Base-by-base conservation (phyloP, 2,113 vertebrate species). In the Lagopus muta region DNA sequence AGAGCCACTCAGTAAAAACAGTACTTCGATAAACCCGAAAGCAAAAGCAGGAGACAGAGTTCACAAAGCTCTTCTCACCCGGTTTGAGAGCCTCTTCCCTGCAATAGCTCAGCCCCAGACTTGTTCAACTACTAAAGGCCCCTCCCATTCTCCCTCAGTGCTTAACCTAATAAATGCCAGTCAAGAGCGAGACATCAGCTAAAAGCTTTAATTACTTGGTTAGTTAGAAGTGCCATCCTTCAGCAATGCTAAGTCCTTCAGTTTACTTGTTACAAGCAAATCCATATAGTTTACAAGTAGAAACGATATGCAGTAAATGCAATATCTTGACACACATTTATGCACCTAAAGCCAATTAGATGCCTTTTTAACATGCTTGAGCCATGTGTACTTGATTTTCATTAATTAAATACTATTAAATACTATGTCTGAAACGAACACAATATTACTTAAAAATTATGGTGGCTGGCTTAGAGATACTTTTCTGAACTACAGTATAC, bases 151-250 rank as follows among this genome's bases (percentile, higher is more conserved):
- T 54, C 75, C 65, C 52, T 45, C 76, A 10, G n/a, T 4, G 12
- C 80, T 97, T 96, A 97, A 96, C 95, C 94, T 40, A 20, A 78
- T 94, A 96, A 94, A 80, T 94, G 96, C 94, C 93, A 91, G 94
- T 6, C 66, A 11, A 25, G 57, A 95, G 57, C 3, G 0, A 90
- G 32, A 12, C 82, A 94, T 75, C 60, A 79, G 78, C 81, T 21
- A 6, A 22, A 54, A 85, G 34, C 16, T 11, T 13, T 19, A 66
- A 10, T 27, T 48, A 11, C 71, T 24, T 22, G 13, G 17, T 13
- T 64, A 24, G 8, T 11, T 24, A 5, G 13, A 69, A 50, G 34
- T 4, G n/a, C 82, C 57, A 42, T 9, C 8, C 8, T 40, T 38
- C 38, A 69, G 62, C 71, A 88, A 45, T 62, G 48, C 8, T 1